Base-by-base conservation (phyloP, 2,797 vertebrate genomes). In the Carduelis carduelis region DNA sequence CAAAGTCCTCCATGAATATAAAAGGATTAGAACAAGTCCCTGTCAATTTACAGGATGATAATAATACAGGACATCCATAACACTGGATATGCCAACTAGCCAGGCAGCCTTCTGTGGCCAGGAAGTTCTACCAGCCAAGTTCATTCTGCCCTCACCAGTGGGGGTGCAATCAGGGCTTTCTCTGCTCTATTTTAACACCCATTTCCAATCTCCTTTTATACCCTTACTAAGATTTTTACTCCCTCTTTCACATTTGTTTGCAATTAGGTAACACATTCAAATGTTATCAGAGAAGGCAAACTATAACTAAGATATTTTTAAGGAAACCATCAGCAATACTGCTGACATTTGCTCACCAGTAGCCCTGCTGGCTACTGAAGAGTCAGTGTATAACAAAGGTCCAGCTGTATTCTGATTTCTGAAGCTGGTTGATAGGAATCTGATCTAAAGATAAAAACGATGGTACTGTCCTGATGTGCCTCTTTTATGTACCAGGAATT, bases 21-120 rank as follows among this genome's bases (percentile, higher is more conserved):
- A 74, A 65, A 87, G 39, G n/a, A n/a, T 35, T 60, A 24, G 23
- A 81, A 26, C 12, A 65, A 86, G 35, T 17, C 24, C 63, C 56
- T 0, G 9, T 10, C 4, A 10, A 30, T 16, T 32, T 15, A 16
- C 2, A 82, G 55, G 27, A 2, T 75, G 34, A 46, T 4, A n/a
- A 53, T 21, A n/a, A 22, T 53, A 53, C 12, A 53, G 20, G 19
- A 14, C 32, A n/a, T 53, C 20, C 52, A n/a, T 41, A 28, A 24
- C 8, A 43, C 6, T 5, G 12, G 0, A 9, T 17, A 18, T 28
- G 32, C 26, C 52, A 80, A 28, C 9, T 2, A 15, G 10, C 28
- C 52, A 41, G 37, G 8, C 10, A 66, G 30, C 12, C 10, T 14
- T 1, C 26, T 37, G 15, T 5, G 16, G 23, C 21, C 52, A 85